Conservation (phyloP, 1,140 invertebrate species). For the Frieseomelitta varia region DNA sequence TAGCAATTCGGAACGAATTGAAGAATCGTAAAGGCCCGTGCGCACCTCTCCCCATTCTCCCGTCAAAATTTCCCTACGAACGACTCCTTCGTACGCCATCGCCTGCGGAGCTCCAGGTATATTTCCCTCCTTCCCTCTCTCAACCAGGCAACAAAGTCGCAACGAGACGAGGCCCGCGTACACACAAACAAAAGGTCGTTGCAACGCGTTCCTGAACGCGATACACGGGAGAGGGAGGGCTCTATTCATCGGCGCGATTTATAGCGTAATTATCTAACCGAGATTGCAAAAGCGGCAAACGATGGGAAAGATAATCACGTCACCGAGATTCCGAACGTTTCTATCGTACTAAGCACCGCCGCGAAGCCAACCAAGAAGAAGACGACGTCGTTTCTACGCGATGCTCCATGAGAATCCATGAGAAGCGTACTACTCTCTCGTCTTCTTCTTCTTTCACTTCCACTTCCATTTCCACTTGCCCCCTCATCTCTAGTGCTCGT, state of each 20-base stretch:
- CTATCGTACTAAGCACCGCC: conserved; percentile 45
- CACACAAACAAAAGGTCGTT: conserved; percentile 37
- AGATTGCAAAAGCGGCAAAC: conserved; percentile 57
- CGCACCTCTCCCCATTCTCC: conserved; percentile 1
- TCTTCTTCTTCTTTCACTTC: not conserved
- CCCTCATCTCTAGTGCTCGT: not conserved
- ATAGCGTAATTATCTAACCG: conserved; percentile 59
- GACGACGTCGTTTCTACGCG: not conserved
- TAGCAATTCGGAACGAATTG: conserved; percentile 7
- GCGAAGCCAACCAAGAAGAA: conserved; percentile 5
- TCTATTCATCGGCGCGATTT: conserved; percentile 62
- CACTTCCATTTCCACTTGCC: not conserved
- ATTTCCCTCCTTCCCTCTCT: not conserved
- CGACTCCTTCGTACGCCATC: not conserved
- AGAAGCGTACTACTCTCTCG: not conserved
- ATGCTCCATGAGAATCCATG: conserved; percentile 21
- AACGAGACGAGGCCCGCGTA: not conserved
- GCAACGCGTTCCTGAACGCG: conserved; percentile 28
- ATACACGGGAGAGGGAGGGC: conserved; percentile 40
- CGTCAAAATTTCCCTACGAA: conserved; percentile 37
- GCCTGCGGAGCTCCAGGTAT: too few species aligned
- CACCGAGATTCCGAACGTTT: conserved; percentile 65
- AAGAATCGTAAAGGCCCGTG: conserved; percentile 26
- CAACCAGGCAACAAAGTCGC: not conserved
- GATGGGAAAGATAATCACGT: conserved; percentile 62